Conservation (phyloP, 2,888 invertebrate genomes). For the Xanthia icteritia region DNA sequence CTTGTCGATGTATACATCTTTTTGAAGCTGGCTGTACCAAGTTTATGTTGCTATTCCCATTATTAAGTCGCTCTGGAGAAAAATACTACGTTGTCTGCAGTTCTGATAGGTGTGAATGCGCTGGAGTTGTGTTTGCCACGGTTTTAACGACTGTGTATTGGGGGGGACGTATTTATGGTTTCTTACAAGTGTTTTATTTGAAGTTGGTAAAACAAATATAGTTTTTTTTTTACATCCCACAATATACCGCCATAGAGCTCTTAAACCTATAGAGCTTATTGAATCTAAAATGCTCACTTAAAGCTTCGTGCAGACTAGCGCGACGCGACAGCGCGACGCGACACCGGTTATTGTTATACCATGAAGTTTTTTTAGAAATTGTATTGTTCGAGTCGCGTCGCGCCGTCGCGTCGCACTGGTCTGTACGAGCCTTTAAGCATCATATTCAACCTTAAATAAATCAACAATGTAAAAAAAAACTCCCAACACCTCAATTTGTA, state of each 20-base stretch:
- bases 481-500: slow-evolving; percentile 37
- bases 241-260: background rate
- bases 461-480: background rate
- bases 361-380: no score
- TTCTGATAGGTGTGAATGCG: slow-evolving; percentile 44
- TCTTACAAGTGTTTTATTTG: slow-evolving; percentile 28
- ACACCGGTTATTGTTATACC: no score
- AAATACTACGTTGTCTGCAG: slow-evolving; percentile 47
- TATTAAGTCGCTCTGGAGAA: slow-evolving; percentile 54
- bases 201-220: slow-evolving; percentile 12
- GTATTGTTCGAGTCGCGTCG: no score
- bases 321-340: no score
- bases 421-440: no score
- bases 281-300: background rate
- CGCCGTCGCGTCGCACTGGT: no score
- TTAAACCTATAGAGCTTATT: background rate
- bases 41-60: slow-evolving; percentile 47
- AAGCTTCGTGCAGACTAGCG: no score
- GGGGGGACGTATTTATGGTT: slow-evolving; percentile 37
- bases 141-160: slow-evolving; percentile 46
- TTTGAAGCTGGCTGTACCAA: slow-evolving; percentile 20
- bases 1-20: background rate
- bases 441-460: slow-evolving; percentile 16
- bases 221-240: background rate
- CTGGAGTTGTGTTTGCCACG: slow-evolving; percentile 27